These are phyloP conservation scores for Leucophenga varia DNA, from an alignment of 1,140 invertebrate species.

Conservation along the genomic window DNA sequence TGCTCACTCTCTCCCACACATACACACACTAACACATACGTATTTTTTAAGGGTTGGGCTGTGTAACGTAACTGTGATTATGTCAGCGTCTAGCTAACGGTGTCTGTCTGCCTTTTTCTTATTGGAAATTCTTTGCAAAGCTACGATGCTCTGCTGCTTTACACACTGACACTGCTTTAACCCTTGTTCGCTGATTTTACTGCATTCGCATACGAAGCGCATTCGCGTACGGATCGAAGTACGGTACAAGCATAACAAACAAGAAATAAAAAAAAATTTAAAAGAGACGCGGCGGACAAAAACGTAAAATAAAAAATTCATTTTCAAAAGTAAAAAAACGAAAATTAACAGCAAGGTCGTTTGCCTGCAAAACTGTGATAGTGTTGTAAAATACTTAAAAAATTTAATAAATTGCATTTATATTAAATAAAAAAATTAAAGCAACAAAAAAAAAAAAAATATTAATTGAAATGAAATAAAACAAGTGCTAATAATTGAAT, in stretches of 20 bases:
- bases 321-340: too few species aligned
- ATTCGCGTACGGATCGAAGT: background rate
- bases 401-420: background rate
- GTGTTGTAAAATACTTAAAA: too few species aligned
- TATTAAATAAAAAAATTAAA: background rate
- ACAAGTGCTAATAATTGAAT: too few species aligned
- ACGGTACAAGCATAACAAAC: conserved; percentile 11
- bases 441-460: background rate
- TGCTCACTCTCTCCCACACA: conserved; percentile 15
- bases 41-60: conserved; percentile 43
- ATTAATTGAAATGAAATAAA: background rate
- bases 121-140: too few species aligned
- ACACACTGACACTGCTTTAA: background rate
- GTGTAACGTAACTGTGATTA: conserved; percentile 33
- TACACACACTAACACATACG: background rate
- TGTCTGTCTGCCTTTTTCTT: conserved; percentile 4
- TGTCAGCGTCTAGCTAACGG: conserved; percentile 32
- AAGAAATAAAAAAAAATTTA: conserved; percentile 20
- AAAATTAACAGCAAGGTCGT: background rate
- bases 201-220: background rate
- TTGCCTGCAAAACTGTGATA: background rate
- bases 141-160: too few species aligned
- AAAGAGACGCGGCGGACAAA: too few species aligned
- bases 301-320: conserved; percentile 14
- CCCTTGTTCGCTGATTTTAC: background rate